These are phyloP conservation scores for Alviniconcha strummeri DNA, from an alignment of 2,888 invertebrate genomes.

Conservation along the genomic window DNA sequence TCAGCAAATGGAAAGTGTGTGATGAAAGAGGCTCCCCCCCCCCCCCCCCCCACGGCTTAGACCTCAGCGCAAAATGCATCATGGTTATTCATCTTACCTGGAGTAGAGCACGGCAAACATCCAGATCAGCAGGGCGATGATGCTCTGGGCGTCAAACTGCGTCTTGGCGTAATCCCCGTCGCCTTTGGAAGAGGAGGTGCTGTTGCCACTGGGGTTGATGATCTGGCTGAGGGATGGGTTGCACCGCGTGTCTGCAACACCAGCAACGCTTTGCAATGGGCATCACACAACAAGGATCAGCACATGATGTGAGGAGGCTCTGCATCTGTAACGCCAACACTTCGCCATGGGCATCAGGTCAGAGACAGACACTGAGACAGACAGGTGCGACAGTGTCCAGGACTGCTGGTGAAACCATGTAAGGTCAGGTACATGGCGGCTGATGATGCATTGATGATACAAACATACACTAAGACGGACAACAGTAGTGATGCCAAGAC, in stretches of 20 bases:
- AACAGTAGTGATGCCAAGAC: too few species aligned
- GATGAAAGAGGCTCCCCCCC: too few species aligned
- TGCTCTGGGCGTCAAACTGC: conserved; percentile 82
- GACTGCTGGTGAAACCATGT: conserved; percentile 86
- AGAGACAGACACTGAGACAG: too few species aligned
- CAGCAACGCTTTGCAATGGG: background rate
- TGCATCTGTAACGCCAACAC: too few species aligned
- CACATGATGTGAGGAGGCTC: too few species aligned
- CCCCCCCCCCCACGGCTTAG: too few species aligned
- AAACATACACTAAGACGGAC: too few species aligned
- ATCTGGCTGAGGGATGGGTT: conserved; percentile 81
- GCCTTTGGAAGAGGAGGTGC: conserved; percentile 35
- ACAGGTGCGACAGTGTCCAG: conserved; percentile 76
- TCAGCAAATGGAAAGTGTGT: too few species aligned
- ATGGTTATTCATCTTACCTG: conserved; percentile 55
- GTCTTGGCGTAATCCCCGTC: conserved; percentile 43
- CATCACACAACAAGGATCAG: background rate
- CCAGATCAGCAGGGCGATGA: conserved; percentile 95
- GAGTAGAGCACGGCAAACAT: conserved; percentile 96
- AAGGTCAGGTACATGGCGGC: background rate
- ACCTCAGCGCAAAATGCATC: too few species aligned
- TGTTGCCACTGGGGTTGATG: conserved; percentile 43
- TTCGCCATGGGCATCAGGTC: background rate
- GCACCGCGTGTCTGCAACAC: conserved; percentile 80
- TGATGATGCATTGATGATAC: too few species aligned